Evolutionary conservation across 2,888 invertebrate genomes (phyloP).

Genomic region (Patella ulyssiponensis): DNA sequence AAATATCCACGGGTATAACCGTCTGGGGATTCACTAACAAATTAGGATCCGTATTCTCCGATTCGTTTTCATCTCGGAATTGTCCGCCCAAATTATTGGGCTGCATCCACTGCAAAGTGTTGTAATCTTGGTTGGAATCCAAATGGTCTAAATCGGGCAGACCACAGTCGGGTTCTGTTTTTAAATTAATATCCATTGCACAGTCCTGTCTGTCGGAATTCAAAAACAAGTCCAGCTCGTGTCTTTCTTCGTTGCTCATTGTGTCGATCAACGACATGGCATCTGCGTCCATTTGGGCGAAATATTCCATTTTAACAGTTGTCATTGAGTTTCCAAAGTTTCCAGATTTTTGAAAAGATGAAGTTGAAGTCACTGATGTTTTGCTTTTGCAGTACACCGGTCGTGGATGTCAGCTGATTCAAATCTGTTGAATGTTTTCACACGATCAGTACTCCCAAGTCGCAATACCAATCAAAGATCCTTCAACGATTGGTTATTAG

Average conservation of each 20-base stretch:
- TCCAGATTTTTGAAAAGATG: too few relatives aligned
- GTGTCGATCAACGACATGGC: slow-evolving; percentile 35
- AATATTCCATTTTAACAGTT: slow-evolving; percentile 27
- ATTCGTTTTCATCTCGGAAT: slow-evolving; percentile 43
- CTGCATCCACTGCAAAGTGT: slow-evolving; percentile 49
- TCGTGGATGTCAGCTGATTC: too few relatives aligned
- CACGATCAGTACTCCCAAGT: too few relatives aligned
- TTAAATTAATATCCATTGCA: slow-evolving; percentile 33
- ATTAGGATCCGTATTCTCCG: slow-evolving; percentile 58
- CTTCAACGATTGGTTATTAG: background rate
- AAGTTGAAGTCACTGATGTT: too few relatives aligned
- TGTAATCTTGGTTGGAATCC: slow-evolving; percentile 47
- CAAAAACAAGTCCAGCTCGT: slow-evolving; percentile 46
- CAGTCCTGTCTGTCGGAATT: slow-evolving; percentile 35
- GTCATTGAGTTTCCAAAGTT: too few relatives aligned
- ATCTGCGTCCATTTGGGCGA: slow-evolving; percentile 25
- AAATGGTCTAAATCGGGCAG: slow-evolving; percentile 48
- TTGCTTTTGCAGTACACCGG: too few relatives aligned
- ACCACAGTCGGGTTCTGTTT: slow-evolving; percentile 40
- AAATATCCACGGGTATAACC: slow-evolving; percentile 82
- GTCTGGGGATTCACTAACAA: slow-evolving; percentile 92
- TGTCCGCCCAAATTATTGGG: slow-evolving; percentile 32
- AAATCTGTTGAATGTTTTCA: too few relatives aligned
- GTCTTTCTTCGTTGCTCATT: slow-evolving; percentile 45
- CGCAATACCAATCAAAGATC: too few relatives aligned